Evolutionary conservation across 2,797 vertebrate species (phyloP).

Genomic region (Schizopygopsis malacanthus): DNA sequence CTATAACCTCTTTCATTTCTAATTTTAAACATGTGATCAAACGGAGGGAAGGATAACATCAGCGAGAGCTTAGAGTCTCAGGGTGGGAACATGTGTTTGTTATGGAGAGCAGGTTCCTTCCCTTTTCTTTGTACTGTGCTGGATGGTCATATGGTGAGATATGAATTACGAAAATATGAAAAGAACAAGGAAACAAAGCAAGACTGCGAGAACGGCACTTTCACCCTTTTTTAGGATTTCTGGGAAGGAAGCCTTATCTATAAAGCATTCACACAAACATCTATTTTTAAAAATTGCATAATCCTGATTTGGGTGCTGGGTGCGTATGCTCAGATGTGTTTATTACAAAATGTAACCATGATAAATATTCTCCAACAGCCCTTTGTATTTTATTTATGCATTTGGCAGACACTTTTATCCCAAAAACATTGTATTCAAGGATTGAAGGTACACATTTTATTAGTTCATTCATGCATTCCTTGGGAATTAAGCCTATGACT

Average conservation of each 20-base stretch:
- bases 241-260: conserved; percentile 40
- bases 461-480: neutral
- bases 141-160: conserved; percentile 37
- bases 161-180: conserved; percentile 38
- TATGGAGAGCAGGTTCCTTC: conserved; percentile 55
- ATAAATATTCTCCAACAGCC: neutral
- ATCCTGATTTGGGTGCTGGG: neutral
- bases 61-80: conserved; percentile 24
- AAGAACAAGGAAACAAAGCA: conserved; percentile 38
- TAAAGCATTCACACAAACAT: conserved; percentile 32
- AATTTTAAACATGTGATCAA: conserved; percentile 56
- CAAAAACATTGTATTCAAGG: neutral
- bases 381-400: neutral
- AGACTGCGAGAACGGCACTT: conserved; percentile 18
- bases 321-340: neutral
- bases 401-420: neutral
- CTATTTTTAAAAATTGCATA: conserved; percentile 37
- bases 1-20: conserved; percentile 54
- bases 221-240: conserved; percentile 25
- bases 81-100: conserved; percentile 55
- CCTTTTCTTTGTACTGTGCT: conserved; percentile 55
- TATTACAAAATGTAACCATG: neutral
- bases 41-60: conserved; percentile 47
- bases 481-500: neutral
- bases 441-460: neutral